Percentiles rank a stretch among this genome's conserved stretches.
These are phyloP conservation scores for Alauda arvensis DNA, from an alignment of 2,797 vertebrate genomes.

Conservation along the genomic window DNA sequence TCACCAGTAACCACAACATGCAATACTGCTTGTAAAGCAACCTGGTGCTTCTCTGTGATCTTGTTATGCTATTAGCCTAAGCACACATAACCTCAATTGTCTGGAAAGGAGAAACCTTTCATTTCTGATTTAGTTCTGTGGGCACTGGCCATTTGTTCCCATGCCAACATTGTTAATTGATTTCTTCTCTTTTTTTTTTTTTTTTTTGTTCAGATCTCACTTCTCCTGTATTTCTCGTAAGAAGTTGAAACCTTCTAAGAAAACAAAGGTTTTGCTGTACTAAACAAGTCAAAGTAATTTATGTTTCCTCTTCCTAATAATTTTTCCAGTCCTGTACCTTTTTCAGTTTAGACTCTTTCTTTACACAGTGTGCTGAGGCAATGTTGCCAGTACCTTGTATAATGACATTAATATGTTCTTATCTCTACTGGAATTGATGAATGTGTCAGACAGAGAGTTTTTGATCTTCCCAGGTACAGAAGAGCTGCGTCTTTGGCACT, in stretches of 20 bases:
- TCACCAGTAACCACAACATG: background rate
- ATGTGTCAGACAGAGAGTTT: background rate
- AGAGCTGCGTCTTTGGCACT: background rate
- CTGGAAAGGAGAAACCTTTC: background rate
- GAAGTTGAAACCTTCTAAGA: background rate
- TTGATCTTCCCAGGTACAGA: constrained; percentile 4
- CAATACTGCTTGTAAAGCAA: background rate
- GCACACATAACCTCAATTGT: background rate
- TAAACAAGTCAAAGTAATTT: background rate
- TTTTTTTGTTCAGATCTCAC: background rate
- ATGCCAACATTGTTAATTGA: background rate
- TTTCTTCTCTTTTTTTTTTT: background rate
- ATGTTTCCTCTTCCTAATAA: background rate
- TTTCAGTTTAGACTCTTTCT: background rate
- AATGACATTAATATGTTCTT: constrained; percentile 21
- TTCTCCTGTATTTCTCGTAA: background rate
- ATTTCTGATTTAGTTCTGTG: background rate
- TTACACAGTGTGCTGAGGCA: background rate
- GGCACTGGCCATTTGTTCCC: background rate
- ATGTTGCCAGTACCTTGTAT: background rate
- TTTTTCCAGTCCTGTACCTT: background rate
- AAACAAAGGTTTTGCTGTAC: background rate
- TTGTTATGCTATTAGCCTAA: background rate
- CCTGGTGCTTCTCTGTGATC: background rate
- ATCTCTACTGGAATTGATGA: background rate